Base-by-base conservation (phyloP, 2,888 invertebrate genomes). In the Macrosiphum euphorbiae region DNA sequence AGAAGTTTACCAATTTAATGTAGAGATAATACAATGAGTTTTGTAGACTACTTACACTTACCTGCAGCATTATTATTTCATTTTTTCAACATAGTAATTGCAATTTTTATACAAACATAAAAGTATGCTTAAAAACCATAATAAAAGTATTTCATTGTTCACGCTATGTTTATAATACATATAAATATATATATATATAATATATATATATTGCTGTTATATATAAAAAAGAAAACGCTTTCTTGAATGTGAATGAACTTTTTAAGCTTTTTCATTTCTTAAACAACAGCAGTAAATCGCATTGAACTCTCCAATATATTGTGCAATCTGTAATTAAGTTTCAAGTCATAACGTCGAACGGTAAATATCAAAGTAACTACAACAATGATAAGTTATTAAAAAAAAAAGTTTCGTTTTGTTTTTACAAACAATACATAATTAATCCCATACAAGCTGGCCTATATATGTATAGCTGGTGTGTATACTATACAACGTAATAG, bases 11-110 rank as follows among this genome's bases (percentile, higher is more conserved):
- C 55, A 91, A 91, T 91, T 91, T 91, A 55, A 91, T 41, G 41
- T 85, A 91, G 44, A 85, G 91, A 91, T 91, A 91, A 55, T 41
- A 91, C 91, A 55, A 85, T 50, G 91, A 91, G 91, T 91, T 90
- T 91, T 84, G 52, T 44, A 91, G 55, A 85, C 84, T 55, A 84
- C 84, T 91, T 91, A 85, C 55, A 44, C 84, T 91, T 91, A 91
- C 84, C 55, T 55, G 26, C 52, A 84, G 55, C 55, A 41, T 85
- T 91, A 91, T 91, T 85, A 41, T 85, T 91, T 55, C 52, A 85
- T 91, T 85, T 90, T 61, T 91, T 85, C 91, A 85, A 91, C 55
- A 55, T n/a, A 20, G 55, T 84, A 85, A 91, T 91, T 84, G 55
- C 28, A 52, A 85, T 85, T 91, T 91, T 91, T 41, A 91, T 85